phyloP scores from a whole-genome alignment of 1,140 invertebrate species.

The Cepaea nemoralis region DNA sequence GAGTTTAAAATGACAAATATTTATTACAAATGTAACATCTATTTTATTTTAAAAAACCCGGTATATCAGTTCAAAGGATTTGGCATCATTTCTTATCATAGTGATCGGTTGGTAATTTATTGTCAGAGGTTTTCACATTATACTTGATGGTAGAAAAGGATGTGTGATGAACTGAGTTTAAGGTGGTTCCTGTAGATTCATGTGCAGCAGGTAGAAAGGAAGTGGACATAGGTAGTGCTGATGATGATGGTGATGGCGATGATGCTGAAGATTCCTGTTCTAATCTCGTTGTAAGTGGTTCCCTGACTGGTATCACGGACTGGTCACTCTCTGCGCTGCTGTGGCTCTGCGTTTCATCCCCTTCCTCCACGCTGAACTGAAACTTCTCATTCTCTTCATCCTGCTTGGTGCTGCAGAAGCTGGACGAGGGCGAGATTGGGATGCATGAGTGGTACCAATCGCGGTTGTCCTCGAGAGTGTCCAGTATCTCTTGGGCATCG shows the following conservation, averaged over 20 bases:
- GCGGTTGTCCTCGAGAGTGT: slow-evolving; percentile 97
- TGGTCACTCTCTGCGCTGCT: slow-evolving; percentile 45
- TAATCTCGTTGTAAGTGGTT: neutral
- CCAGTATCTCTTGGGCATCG: slow-evolving; percentile 96
- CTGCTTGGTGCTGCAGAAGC: slow-evolving; percentile 57
- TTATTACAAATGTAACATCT: neutral
- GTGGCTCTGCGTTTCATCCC: slow-evolving; percentile 40
- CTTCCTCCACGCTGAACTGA: slow-evolving; percentile 63
- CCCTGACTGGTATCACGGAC: slow-evolving; percentile 25
- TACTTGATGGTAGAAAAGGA: neutral
- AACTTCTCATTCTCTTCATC: slow-evolving; percentile 66
- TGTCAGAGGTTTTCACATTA: neutral
- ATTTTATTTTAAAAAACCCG: neutral
- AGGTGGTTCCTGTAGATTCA: neutral
- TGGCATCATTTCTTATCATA: neutral
- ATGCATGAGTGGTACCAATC: slow-evolving; percentile 90
- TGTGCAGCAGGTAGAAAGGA: neutral
- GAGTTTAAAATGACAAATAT: neutral
- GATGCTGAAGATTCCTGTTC: neutral
- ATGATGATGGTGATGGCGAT: slow-evolving; percentile 20
- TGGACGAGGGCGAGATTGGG: slow-evolving; percentile 74
- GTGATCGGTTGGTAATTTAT: neutral
- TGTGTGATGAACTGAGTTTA: neutral
- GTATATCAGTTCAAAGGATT: neutral
- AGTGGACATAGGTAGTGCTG: neutral